These are phyloP conservation scores for Silurus lanzhouensis DNA, from an alignment of 2,797 vertebrate genomes.

Conservation along the genomic window DNA sequence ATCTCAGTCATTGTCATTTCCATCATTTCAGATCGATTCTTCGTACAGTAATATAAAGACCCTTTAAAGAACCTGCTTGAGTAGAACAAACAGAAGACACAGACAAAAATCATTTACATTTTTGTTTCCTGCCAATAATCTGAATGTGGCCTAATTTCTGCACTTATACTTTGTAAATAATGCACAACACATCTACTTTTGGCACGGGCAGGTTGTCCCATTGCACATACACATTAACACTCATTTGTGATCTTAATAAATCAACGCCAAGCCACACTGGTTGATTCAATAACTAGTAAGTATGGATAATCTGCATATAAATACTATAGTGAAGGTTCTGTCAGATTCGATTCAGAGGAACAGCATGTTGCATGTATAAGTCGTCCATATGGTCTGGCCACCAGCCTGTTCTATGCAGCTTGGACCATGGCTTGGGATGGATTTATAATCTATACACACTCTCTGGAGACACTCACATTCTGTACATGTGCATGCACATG, in stretches of 20 bases:
- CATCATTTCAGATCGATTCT: not conserved
- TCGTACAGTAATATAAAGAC: not conserved
- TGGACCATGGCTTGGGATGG: slow-evolving; percentile 12
- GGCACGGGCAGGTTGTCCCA: not conserved
- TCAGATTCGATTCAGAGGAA: not conserved
- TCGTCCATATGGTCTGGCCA: slow-evolving; percentile 26
- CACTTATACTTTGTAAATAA: not conserved
- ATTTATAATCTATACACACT: slow-evolving; percentile 31
- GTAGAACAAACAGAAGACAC: not conserved
- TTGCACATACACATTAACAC: not conserved
- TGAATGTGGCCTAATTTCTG: not conserved
- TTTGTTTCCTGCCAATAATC: not conserved
- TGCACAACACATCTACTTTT: not conserved
- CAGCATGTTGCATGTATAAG: not conserved
- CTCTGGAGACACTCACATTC: not conserved
- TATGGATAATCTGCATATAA: not conserved
- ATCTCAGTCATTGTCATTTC: not conserved
- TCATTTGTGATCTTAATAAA: not conserved
- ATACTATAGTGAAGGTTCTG: not conserved
- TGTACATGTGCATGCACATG: not conserved
- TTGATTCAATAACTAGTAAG: not conserved
- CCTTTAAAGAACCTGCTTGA: not conserved
- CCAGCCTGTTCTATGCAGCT: slow-evolving; percentile 18
- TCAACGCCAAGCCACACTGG: not conserved
- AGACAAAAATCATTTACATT: not conserved